A percentile compares a stretch with the other conserved stretches of the same genome.
Conservation (phyloP, 2,888 invertebrate genomes). For the Julus scandinavius region DNA sequence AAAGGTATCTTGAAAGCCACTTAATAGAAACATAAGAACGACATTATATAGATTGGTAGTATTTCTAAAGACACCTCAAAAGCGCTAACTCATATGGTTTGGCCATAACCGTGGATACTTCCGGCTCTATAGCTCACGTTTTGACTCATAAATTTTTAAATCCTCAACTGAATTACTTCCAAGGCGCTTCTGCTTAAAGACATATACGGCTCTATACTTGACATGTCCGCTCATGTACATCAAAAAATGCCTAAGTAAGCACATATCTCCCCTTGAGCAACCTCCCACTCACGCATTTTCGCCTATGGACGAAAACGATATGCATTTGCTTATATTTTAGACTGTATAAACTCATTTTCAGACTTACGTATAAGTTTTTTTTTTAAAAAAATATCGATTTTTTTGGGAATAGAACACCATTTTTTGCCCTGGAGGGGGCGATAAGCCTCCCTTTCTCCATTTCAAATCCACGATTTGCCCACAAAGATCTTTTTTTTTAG, state of each 20-base stretch:
- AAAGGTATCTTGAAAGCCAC: too few species aligned
- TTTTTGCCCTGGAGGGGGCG: conserved; percentile 6
- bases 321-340: conserved; percentile 2
- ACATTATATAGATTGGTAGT: too few species aligned
- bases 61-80: not conserved
- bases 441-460: not conserved
- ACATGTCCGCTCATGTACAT: conserved; percentile 14
- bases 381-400: not conserved
- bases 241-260: not conserved
- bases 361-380: conserved; percentile 1
- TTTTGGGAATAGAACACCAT: not conserved
- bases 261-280: not conserved
- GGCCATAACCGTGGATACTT: not conserved
- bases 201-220: not conserved
- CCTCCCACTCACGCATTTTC: not conserved
- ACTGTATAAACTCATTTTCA: not conserved
- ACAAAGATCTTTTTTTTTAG: not conserved
- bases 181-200: not conserved
- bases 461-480: conserved; percentile 34
- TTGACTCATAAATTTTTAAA: not conserved
- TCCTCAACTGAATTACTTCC: not conserved
- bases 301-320: not conserved
- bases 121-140: not conserved
- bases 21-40: too few species aligned
- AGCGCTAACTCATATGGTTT: not conserved